These are phyloP conservation scores for Magallana ariakensis DNA, from an alignment of 1,140 invertebrate genomes.

Conservation along the genomic window DNA sequence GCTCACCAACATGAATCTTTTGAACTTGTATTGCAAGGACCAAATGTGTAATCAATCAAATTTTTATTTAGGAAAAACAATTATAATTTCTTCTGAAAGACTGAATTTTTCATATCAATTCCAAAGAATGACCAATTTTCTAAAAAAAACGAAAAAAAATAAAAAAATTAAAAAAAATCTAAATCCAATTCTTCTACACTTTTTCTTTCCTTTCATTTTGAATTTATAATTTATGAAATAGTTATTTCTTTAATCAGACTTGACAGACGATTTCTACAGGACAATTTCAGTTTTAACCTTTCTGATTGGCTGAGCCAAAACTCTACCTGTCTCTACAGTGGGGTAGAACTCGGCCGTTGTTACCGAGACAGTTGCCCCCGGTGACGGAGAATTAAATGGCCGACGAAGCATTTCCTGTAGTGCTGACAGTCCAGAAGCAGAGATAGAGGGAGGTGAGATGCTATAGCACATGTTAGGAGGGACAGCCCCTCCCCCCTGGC, in stretches of 20 bases:
- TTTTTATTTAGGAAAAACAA: too few species aligned
- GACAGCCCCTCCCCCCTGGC: slow-evolving; percentile 21
- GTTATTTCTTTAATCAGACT: background rate
- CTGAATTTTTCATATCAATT: too few species aligned
- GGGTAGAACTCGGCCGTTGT: background rate
- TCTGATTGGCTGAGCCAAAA: background rate
- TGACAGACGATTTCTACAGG: background rate
- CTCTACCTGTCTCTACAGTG: slow-evolving; percentile 10
- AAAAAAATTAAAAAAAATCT: too few species aligned
- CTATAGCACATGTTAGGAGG: slow-evolving; percentile 31
- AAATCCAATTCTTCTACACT: too few species aligned
- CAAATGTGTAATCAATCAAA: background rate
- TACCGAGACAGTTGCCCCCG: background rate
- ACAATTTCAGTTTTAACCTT: background rate
- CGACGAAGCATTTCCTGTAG: slow-evolving; percentile 45
- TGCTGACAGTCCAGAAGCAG: slow-evolving; percentile 46
- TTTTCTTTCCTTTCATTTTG: too few species aligned
- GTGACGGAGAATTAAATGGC: slow-evolving; percentile 36
- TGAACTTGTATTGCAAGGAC: background rate
- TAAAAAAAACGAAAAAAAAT: too few species aligned
- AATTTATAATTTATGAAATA: too few species aligned
- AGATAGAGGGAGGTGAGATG: slow-evolving; percentile 34
- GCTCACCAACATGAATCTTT: background rate
- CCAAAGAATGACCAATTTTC: too few species aligned
- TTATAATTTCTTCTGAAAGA: too few species aligned